Evolutionary conservation across 2,888 invertebrate species (phyloP).

Genomic region (Pristionchus mayeri): DNA sequence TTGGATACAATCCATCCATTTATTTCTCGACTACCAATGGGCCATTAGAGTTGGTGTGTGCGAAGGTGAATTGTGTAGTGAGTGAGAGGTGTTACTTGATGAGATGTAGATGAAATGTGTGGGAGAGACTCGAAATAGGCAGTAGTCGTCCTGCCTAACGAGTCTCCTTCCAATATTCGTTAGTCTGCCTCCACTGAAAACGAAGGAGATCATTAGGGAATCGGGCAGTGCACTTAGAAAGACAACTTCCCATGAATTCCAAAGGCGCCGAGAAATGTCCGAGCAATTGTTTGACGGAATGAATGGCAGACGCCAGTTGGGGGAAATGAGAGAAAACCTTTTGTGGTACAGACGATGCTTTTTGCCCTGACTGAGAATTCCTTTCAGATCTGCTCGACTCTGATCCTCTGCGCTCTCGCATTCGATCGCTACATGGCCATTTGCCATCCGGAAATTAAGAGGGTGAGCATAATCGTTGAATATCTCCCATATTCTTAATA

Average conservation of each 20-base stretch:
- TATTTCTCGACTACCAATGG: constrained; percentile 17
- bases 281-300: constrained; percentile 25
- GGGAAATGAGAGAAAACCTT: not conserved
- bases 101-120: constrained; percentile 12
- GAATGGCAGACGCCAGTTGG: not conserved
- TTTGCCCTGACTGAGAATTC: not conserved
- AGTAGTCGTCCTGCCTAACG: not conserved
- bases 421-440: constrained; percentile 69
- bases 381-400: constrained; percentile 66
- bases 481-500: not conserved
- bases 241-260: constrained; percentile 13
- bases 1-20: too few relatives aligned
- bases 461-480: constrained; percentile 50
- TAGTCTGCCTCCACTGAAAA: not conserved
- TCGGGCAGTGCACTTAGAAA: not conserved
- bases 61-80: not conserved
- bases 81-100: not conserved
- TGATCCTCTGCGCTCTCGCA: constrained; percentile 65
- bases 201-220: constrained; percentile 5
- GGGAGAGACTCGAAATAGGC: not conserved
- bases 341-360: not conserved
- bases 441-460: constrained; percentile 66
- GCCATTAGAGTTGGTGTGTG: constrained; percentile 49
- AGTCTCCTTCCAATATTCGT: constrained; percentile 17
- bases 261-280: not conserved